Evolutionary conservation across 2,888 invertebrate species (phyloP), one percentile per base, ranked within the genome.

Genomic region (Agriopis aurantiaria): DNA sequence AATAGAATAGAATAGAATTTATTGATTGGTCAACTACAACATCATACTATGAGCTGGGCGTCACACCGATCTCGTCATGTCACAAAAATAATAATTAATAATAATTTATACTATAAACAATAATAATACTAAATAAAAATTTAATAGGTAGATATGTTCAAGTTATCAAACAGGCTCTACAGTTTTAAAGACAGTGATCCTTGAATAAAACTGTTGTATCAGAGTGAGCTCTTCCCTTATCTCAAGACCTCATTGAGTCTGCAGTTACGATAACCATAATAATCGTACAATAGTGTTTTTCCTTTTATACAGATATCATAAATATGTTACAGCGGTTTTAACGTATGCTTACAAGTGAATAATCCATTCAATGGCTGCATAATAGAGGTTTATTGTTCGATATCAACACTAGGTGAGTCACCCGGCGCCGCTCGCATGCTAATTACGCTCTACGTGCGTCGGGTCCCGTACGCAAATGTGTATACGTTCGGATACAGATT

Each of bases 391-490:
- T 76, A 79, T 83, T 82, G 83, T 85, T 69, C 72, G 74, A 81
- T 82, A 85, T 82, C 82, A 48, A 62, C 55, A 78, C 79, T 81
- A 83, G 78, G 63, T 85, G 87, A 86, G 73, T 88, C 85, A 86
- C 76, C 72, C 77, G 80, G 74, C 78, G 79, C 74, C 80, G 77
- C 80, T 76, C 73, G 83, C 72, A 79, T 78, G 80, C 76, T 84
- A 82, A 85, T 82, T 81, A 81, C 82, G 80, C 64, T 60, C 78
- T 82, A 86, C 85, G 86, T 85, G 85, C 83, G 84, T 79, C 78
- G 78, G 74, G 69, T 75, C 73, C 61, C 71, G 78, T 76, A 72
- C 70, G 74, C 69, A 62, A 68, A 67, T 65, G 62, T 41, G 55
- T 67, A n/a, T n/a, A 53, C 14, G 12, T 46, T 11, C 14, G 66